Percentiles rank a stretch among this genome's conserved stretches.
These are phyloP conservation scores for Malurus alboscapulatus DNA, from an alignment of 2,113 vertebrate genomes.

Conservation along the genomic window DNA sequence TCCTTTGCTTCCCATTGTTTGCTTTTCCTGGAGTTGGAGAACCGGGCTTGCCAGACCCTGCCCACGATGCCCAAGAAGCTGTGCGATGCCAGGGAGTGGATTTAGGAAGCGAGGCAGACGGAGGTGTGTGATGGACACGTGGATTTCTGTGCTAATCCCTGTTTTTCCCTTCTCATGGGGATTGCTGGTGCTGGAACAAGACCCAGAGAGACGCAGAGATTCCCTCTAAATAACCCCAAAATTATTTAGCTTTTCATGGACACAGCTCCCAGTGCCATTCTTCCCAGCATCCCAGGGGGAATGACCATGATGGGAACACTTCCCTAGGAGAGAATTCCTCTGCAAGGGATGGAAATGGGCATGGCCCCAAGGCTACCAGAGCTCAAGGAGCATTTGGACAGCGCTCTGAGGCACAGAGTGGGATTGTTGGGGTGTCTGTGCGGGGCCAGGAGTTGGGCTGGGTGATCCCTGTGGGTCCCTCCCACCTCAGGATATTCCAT, in stretches of 20 bases:
- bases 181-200: background rate
- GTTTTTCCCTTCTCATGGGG: background rate
- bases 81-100: background rate
- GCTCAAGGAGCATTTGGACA: background rate
- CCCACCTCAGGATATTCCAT: background rate
- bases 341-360: background rate
- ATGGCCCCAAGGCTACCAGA: background rate
- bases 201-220: background rate
- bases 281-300: background rate
- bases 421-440: background rate
- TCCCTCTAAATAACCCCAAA: background rate
- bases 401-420: background rate
- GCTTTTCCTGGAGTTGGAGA: background rate
- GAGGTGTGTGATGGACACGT: accelerated
- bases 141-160: background rate
- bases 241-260: accelerated
- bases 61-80: background rate
- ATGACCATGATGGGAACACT: accelerated
- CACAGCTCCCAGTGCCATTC: accelerated
- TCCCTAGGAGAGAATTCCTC: background rate
- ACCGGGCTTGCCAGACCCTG: background rate
- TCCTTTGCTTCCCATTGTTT: background rate
- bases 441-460: background rate
- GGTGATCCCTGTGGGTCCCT: background rate
- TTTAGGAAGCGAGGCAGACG: background rate